Evolutionary conservation across 1,140 invertebrate species (phyloP), one percentile per base, ranked within the genome.

Genomic region (Neodiprion lecontei): DNA sequence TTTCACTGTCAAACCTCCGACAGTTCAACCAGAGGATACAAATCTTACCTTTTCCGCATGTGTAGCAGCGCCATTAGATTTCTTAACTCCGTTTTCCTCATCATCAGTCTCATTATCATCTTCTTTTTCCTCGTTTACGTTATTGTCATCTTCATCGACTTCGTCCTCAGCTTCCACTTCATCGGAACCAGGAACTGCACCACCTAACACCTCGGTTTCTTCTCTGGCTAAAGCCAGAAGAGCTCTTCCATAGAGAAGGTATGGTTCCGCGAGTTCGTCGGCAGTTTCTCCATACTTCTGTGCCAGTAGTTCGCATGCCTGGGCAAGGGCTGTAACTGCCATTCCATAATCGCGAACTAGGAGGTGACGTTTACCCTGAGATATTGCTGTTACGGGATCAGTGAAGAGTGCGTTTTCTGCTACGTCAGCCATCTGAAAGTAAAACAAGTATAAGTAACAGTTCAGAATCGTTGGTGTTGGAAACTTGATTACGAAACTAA

Each of bases 191-290:
- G 93, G 91, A 48, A 95, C 87, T 66, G 91, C 93, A 82, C 93
- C 92, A 7, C 94, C 96, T 7, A 97, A 86, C 1, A 97, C 94
- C 50, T 92, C 94, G 79, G 90, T 91, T 82, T 98, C 96, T 80
- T 94, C 92, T 80, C 96, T 90, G 0, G 95, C 92, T 50, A 97
- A 83, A 74, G 95, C 95, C 21, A 98, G 88, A 7, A 98, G 87
- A 5, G 96, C 92, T 83, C 93, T 93, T 0, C 96, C 95, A 85
- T 94, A 94, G 69, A 90, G 89, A 75, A 95, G 92, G 86, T 97
- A 97, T 11, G 94, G 93, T 70, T 97, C 96, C 12, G 92, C 96
- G 84, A 94, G 94, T 82, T 97, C 93, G 78, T 93, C 91, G 0
- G 92, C 92, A 11, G 91, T 90, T 71, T 96, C 94, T 2, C 96